Percentiles rank a stretch among this genome's conserved stretches.
These are phyloP conservation scores for Oreochromis niloticus DNA, from an alignment of 2,113 vertebrate species.

Conservation along the genomic window DNA sequence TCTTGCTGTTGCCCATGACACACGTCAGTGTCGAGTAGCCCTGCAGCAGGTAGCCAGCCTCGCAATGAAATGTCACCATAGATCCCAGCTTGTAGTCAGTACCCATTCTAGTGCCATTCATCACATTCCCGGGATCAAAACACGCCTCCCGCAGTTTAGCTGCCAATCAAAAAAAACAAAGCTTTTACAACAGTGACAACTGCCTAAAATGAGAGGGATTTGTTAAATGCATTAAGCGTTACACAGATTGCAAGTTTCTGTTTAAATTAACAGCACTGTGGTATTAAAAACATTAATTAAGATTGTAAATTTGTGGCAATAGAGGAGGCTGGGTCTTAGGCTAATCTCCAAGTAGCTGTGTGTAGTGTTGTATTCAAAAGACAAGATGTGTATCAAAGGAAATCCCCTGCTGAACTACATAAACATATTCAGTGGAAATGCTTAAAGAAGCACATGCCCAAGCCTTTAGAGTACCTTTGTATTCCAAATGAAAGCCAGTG, in stretches of 20 bases:
- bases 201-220: background rate
- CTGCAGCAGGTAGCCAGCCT: conserved; percentile 93
- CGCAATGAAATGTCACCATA: conserved; percentile 95
- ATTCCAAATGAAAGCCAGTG: conserved; percentile 95
- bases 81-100: conserved; percentile 97
- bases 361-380: background rate
- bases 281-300: background rate
- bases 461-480: conserved; percentile 82
- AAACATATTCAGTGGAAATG: background rate
- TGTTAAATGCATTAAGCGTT: background rate
- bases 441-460: background rate
- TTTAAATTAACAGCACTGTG: background rate
- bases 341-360: background rate
- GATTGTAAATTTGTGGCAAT: background rate
- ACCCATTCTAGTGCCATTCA: conserved; percentile 95
- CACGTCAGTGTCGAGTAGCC: conserved; percentile 97
- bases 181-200: background rate
- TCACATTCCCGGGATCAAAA: conserved; percentile 96
- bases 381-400: background rate
- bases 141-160: conserved; percentile 97
- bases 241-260: background rate
- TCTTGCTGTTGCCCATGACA: conserved; percentile 94
- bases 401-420: background rate
- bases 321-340: background rate
- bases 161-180: conserved; percentile 53